Base-by-base conservation (phyloP, 2,113 vertebrate species). In the Pangasianodon gigas region DNA sequence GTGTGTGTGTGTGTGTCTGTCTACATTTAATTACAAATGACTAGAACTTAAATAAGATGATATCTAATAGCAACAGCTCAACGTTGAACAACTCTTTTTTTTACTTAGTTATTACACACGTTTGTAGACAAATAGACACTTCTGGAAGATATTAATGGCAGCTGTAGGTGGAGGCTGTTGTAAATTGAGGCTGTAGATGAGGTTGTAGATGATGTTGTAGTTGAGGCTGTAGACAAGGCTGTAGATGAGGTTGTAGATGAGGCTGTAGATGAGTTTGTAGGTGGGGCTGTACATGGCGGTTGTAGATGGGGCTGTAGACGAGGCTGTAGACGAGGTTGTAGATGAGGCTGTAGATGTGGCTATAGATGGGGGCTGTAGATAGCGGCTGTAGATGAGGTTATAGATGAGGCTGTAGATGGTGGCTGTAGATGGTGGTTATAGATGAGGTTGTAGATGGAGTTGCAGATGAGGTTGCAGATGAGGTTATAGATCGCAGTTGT, bases 1-100 rank as follows among this genome's bases (percentile, higher is more conserved):
- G 75, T 84, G 83, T 84, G 75, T 75, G 74, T 84, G 84, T 14
- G 75, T 75, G 74, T 84, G 84, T 14, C 5, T 44, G 5, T 87
- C 8, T 46, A 26, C 4, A 21, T 79, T 80, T 80, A 29, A 16
- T 80, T 51, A 80, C 10, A 51, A 79, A 51, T n/a, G 4, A 29
- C 5, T 26, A 29, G 77, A n/a, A 51, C 46, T 29, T 29, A 26
- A 80, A 6, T 52, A 80, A 80, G n/a, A n/a, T 51, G 2, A 46
- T 46, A 48, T 48, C 10, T 16, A 51, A 80, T 46, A 10, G 75
- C 3, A 29, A 48, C n/a, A 51, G 11, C 46, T 80, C 67, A 71
- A 71, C n/a, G 1, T 19, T 41, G 46, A 80, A 80, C 11, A 80
- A 51, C 11, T 52, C 46, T 46, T 77, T 46, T 46, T 77, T 46